Evolutionary conservation across 2,113 vertebrate genomes (phyloP).

Genomic region (Psophia crepitans): DNA sequence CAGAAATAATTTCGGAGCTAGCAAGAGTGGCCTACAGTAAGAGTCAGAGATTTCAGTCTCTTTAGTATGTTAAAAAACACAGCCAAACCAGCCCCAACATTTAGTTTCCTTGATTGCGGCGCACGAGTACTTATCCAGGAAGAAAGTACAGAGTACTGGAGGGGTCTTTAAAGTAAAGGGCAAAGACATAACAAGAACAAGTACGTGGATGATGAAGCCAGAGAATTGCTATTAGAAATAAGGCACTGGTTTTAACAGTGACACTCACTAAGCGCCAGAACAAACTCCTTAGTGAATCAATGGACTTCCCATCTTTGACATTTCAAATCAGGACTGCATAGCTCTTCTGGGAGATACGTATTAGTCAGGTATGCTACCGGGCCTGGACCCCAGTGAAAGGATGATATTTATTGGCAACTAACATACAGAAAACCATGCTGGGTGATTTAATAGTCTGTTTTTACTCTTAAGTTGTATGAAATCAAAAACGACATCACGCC

Average conservation of each 20-base stretch:
- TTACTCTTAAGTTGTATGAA: background rate
- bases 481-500: background rate
- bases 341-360: background rate
- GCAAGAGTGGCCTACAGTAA: background rate
- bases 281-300: background rate
- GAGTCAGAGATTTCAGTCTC: background rate
- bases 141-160: background rate
- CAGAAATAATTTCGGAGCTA: background rate
- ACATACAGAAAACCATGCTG: background rate
- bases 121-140: background rate
- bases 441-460: background rate
- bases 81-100: background rate
- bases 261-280: background rate
- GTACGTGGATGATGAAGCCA: background rate
- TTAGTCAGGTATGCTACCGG: background rate
- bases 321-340: background rate
- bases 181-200: background rate
- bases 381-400: background rate
- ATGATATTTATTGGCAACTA: background rate
- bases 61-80: background rate
- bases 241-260: background rate
- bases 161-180: background rate
- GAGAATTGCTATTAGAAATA: background rate
- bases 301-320: background rate
- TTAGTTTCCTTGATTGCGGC: background rate